A percentile compares a stretch with the other conserved stretches of the same genome.
Conservation (phyloP, 1,140 invertebrate genomes). For the Plodia interpunctella region DNA sequence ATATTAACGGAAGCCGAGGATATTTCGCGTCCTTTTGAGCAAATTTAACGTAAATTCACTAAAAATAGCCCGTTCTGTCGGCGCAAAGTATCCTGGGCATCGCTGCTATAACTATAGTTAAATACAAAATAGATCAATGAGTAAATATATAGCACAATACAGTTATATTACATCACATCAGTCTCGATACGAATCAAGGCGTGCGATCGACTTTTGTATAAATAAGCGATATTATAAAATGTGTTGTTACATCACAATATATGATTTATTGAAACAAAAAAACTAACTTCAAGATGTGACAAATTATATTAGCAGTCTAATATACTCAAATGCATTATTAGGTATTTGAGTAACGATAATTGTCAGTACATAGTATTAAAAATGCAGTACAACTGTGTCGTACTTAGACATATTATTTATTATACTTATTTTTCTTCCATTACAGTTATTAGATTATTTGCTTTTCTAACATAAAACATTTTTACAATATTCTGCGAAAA, state of each 20-base stretch:
- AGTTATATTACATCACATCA: constrained; percentile 39
- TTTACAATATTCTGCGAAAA: not conserved
- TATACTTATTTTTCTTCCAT: no score
- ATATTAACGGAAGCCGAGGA: constrained; percentile 21
- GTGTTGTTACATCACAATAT: no score
- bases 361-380: no score
- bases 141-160: constrained; percentile 30
- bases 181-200: constrained; percentile 27
- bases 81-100: constrained; percentile 12
- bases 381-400: no score
- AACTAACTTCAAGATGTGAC: no score
- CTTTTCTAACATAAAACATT: not conserved
- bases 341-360: no score
- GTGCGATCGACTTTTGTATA: not conserved
- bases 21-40: constrained; percentile 1
- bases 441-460: no score
- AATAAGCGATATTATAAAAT: not conserved
- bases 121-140: constrained; percentile 28
- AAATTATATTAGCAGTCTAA: no score
- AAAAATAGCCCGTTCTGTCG: not conserved
- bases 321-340: no score
- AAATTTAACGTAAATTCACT: not conserved
- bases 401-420: no score
- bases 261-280: no score
- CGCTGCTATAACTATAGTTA: constrained; percentile 14